These are phyloP conservation scores for Aplocera efformata DNA, from an alignment of 2,888 invertebrate species.

Conservation along the genomic window DNA sequence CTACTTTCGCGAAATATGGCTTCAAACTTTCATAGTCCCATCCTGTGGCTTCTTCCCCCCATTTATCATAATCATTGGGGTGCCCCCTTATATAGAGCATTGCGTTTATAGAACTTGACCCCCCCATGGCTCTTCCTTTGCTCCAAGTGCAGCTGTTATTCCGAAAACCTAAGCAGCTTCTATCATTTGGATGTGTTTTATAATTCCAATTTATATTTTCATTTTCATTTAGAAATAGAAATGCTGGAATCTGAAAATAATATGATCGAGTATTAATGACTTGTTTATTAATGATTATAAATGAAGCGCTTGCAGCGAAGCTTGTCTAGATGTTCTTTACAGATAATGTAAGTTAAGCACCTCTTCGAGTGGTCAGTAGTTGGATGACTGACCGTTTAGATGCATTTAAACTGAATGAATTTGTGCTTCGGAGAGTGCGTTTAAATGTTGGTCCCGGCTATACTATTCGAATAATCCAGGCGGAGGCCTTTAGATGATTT, in stretches of 20 bases:
- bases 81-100: constrained; percentile 82
- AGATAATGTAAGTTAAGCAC: too few relatives aligned
- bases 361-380: too few relatives aligned
- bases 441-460: too few relatives aligned
- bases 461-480: too few relatives aligned
- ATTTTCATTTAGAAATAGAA: constrained; percentile 45
- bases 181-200: constrained; percentile 54
- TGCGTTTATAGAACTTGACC: constrained; percentile 80
- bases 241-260: constrained; percentile 46
- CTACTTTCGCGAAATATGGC: constrained; percentile 34
- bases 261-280: too few relatives aligned
- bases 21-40: constrained; percentile 72
- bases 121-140: constrained; percentile 83
- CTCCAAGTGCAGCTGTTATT: constrained; percentile 75
- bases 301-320: too few relatives aligned
- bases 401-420: too few relatives aligned
- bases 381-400: too few relatives aligned
- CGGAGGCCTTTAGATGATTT: too few relatives aligned
- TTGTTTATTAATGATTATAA: too few relatives aligned
- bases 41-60: constrained; percentile 69
- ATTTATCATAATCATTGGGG: constrained; percentile 73
- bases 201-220: constrained; percentile 76
- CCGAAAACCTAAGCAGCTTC: constrained; percentile 15
- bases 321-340: too few relatives aligned
- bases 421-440: too few relatives aligned